These are phyloP conservation scores for Euthynnus affinis DNA, from an alignment of 2,797 vertebrate genomes.

Conservation along the genomic window DNA sequence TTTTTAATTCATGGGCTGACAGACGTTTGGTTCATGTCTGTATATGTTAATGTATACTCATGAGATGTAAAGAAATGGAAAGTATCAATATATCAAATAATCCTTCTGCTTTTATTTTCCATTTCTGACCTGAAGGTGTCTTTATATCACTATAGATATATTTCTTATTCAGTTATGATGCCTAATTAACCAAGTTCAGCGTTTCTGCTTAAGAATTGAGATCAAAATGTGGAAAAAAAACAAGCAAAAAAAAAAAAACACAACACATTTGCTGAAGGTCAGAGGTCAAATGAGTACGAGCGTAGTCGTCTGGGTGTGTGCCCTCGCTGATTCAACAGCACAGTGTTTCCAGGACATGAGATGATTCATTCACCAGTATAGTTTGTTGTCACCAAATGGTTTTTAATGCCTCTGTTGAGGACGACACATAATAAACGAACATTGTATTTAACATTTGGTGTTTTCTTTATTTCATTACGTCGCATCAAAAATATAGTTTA, in stretches of 20 bases:
- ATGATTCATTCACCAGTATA: conserved; percentile 57
- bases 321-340: conserved; percentile 33
- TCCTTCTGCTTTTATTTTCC: conserved; percentile 41
- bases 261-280: background rate
- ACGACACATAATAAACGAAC: conserved; percentile 74
- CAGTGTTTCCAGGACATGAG: conserved; percentile 37
- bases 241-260: too few relatives aligned
- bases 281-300: conserved; percentile 18
- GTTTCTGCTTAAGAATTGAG: conserved; percentile 7
- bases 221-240: conserved; percentile 8
- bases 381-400: conserved; percentile 66
- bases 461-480: conserved; percentile 9
- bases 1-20: conserved; percentile 39
- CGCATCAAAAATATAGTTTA: background rate
- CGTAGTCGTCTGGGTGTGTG: conserved; percentile 22
- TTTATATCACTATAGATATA: background rate
- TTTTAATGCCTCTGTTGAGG: conserved; percentile 72
- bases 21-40: conserved; percentile 29
- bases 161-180: conserved; percentile 1
- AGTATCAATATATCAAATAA: conserved; percentile 19
- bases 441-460: conserved; percentile 63
- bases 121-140: conserved; percentile 24
- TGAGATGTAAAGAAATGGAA: conserved; percentile 26
- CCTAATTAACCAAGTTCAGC: conserved; percentile 3
- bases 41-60: conserved; percentile 38